Conservation (phyloP, 1,140 invertebrate genomes). For the Saccostrea cuccullata region DNA sequence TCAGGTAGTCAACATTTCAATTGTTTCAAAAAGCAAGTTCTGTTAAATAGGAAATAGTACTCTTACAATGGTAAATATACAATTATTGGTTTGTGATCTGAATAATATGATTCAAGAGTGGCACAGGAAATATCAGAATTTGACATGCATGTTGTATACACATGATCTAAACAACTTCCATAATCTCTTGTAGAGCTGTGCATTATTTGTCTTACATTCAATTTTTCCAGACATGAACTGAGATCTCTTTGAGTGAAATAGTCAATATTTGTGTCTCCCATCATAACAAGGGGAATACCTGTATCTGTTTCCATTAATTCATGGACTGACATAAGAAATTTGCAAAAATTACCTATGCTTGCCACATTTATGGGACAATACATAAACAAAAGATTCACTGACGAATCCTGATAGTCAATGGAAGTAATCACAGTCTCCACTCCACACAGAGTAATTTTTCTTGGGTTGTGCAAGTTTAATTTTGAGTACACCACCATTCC, state of each 20-base stretch:
- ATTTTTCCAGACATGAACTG: not conserved
- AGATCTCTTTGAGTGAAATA: not conserved
- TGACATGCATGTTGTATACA: conserved; percentile 23
- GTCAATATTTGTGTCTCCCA: not conserved
- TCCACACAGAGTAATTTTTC: not conserved
- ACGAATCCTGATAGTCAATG: not conserved
- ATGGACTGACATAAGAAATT: not conserved
- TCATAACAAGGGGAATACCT: not conserved
- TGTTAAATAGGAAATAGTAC: too few species aligned
- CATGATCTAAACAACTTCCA: conserved; percentile 38
- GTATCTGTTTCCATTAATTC: not conserved
- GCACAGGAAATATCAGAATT: conserved; percentile 7
- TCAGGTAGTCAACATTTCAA: too few species aligned
- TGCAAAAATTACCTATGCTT: not conserved
- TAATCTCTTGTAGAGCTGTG: conserved; percentile 12
- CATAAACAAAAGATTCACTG: not conserved
- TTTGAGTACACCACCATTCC: too few species aligned
- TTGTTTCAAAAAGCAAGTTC: too few species aligned
- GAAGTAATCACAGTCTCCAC: not conserved
- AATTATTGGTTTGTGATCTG: conserved; percentile 35
- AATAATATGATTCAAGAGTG: conserved; percentile 28
- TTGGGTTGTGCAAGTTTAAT: too few species aligned
- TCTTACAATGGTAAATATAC: conserved; percentile 34
- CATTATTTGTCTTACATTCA: not conserved
- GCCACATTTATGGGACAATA: conserved; percentile 36